Evolutionary conservation across 2,888 invertebrate genomes (phyloP).

Genomic region (Scaptomyza parva): DNA sequence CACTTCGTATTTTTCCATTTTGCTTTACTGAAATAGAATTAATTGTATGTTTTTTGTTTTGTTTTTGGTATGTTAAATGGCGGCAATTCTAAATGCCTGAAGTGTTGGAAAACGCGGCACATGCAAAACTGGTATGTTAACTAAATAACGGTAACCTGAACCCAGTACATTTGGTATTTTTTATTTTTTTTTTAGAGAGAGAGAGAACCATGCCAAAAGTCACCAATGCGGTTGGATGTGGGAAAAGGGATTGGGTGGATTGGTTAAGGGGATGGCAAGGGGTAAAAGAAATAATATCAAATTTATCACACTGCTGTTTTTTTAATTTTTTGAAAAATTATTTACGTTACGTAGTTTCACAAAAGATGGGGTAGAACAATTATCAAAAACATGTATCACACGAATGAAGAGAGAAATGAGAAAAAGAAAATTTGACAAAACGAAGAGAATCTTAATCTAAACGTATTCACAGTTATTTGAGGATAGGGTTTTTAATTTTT

Average conservation of each 20-base stretch:
- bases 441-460: constrained; percentile 34
- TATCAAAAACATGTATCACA: constrained; percentile 39
- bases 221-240: constrained; percentile 50
- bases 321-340: constrained; percentile 37
- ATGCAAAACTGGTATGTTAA: constrained; percentile 42
- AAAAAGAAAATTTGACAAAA: constrained; percentile 11
- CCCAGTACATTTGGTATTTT: constrained; percentile 38
- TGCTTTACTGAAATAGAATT: constrained; percentile 51
- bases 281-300: constrained; percentile 29
- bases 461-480: constrained; percentile 50
- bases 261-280: not conserved
- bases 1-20: constrained; percentile 52
- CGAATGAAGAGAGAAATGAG: not conserved
- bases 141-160: constrained; percentile 15
- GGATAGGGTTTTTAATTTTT: constrained; percentile 27
- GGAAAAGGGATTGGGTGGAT: not conserved
- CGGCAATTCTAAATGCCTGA: constrained; percentile 67
- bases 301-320: constrained; percentile 37
- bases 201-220: constrained; percentile 63
- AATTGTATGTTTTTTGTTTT: constrained; percentile 55
- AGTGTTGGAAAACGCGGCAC: constrained; percentile 58
- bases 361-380: not conserved
- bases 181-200: constrained; percentile 31
- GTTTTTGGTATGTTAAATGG: constrained; percentile 76
- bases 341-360: constrained; percentile 46